A percentile compares a stretch with the other conserved stretches of the same genome.
Evolutionary conservation across 2,888 invertebrate genomes (phyloP).

Genomic region (Coelogynopora nodosa): DNA sequence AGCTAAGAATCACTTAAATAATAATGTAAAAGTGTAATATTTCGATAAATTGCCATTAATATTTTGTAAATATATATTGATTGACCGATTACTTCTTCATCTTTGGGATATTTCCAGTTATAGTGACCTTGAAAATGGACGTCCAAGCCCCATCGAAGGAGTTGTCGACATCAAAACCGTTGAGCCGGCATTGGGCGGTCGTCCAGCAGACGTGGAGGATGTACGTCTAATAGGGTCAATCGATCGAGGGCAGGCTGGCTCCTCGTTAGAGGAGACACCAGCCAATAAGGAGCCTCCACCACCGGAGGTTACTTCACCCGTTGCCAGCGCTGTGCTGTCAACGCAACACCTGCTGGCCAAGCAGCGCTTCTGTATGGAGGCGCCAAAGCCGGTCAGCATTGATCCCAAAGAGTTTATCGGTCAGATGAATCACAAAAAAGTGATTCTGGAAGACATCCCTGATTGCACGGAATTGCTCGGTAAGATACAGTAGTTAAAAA

Average conservation of each 20-base stretch:
- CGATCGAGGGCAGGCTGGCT: background rate
- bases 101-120: background rate
- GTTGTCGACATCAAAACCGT: conserved; percentile 5
- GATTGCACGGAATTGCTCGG: background rate
- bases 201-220: background rate
- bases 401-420: conserved; percentile 38
- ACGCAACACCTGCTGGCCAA: background rate
- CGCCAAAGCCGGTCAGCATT: conserved; percentile 39
- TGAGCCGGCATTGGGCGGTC: background rate
- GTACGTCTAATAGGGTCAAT: background rate
- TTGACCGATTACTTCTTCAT: background rate
- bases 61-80: background rate
- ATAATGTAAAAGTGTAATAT: too few species aligned
- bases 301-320: background rate
- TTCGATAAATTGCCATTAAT: too few species aligned
- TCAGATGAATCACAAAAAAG: conserved; percentile 29
- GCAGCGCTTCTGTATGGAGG: conserved; percentile 36
- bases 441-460: background rate
- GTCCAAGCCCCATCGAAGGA: background rate
- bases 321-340: background rate
- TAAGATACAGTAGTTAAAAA: too few species aligned
- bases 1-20: too few species aligned
- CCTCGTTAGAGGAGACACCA: conserved; percentile 3
- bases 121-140: background rate
- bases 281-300: background rate